Evolutionary conservation across 2,888 invertebrate genomes (phyloP).

Genomic region (Hemicrepidius hirtus): DNA sequence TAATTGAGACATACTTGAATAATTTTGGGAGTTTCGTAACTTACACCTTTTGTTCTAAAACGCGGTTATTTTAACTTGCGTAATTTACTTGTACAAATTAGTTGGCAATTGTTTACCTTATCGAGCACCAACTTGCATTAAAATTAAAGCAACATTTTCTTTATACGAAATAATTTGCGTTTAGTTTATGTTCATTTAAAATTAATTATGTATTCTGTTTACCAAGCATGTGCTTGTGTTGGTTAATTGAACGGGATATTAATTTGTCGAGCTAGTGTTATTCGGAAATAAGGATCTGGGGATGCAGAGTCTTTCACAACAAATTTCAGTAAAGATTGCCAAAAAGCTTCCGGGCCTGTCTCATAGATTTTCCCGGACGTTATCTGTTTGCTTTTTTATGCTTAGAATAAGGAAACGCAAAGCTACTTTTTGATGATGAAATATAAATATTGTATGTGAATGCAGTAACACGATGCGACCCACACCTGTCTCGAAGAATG

Average conservation of each 20-base stretch:
- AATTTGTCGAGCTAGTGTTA: slow-evolving; percentile 5
- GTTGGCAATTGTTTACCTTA: slow-evolving; percentile 9
- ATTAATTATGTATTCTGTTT: slow-evolving; percentile 16
- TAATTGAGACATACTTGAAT: slow-evolving; percentile 37
- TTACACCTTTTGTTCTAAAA: slow-evolving; percentile 33
- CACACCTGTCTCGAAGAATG: slow-evolving; percentile 52
- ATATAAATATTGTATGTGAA: slow-evolving; percentile 31
- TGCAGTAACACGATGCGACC: slow-evolving; percentile 37
- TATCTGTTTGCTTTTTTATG: slow-evolving; percentile 13
- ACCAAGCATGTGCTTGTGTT: slow-evolving; percentile 6
- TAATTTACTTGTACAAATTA: slow-evolving; percentile 6
- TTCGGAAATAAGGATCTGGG: neutral
- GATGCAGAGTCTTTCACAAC: neutral
- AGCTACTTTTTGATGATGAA: slow-evolving; percentile 26
- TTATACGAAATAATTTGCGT: neutral
- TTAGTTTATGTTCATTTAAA: slow-evolving; percentile 1
- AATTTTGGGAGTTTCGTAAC: slow-evolving; percentile 36
- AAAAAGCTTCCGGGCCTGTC: neutral
- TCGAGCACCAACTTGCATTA: neutral
- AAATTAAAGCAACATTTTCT: slow-evolving; percentile 22
- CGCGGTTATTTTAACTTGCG: slow-evolving; percentile 8
- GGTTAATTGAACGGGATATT: slow-evolving; percentile 21
- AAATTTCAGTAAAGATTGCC: neutral
- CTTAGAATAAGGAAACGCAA: slow-evolving; percentile 5
- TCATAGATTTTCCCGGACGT: slow-evolving; percentile 6